Base-by-base conservation (phyloP, 2,888 invertebrate species). In the Drosophila heteroneura region DNA sequence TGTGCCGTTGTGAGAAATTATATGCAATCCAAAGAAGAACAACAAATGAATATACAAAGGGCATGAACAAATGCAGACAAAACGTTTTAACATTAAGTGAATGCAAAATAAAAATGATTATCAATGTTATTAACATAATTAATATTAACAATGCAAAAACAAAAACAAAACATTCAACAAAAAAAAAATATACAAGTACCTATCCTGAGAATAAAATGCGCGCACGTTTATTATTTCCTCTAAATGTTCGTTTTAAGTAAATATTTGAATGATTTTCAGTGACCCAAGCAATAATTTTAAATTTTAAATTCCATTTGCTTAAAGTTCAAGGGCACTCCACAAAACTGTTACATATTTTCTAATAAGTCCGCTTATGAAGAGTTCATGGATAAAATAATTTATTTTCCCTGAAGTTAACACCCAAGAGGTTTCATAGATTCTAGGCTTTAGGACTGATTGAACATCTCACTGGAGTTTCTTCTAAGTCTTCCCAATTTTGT, bases 121-220 rank as follows among this genome's bases (percentile, higher is more conserved):
- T 92, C 92, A 92, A 92, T 92, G 92, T 92, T 92, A 92, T 92
- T 92, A 92, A 90, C 91, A 92, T 90, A 89, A 90, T 91, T 92
- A 92, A 91, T 89, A 92, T 92, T 90, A 91, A 90, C 85, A 90
- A 83, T 85, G 73, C 71, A 82, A 80, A 79, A 79, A 58, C 59
- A 47, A 73, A 73, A 81, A 71, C 69, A 69, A 81, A 78, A 86
- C 77, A 85, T 82, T 71, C 59, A 72, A 47, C 22, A 54, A 35
- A n/a, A 84, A 85, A 85, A 84, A 85, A 85, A 90, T 85, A 91
- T 92, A 92, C 92, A 92, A 92, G 92, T 92, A 92, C 92, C 92
- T 92, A 92, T 92, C 92, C 91, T 92, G 86, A 92, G 84, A 86
- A 90, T 90, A 91, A 91, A 91, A 91, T 90, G 83, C 80, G 84